phyloP scores from a whole-genome alignment of 2,797 vertebrate genomes.

The Anabacerthia variegaticeps region DNA sequence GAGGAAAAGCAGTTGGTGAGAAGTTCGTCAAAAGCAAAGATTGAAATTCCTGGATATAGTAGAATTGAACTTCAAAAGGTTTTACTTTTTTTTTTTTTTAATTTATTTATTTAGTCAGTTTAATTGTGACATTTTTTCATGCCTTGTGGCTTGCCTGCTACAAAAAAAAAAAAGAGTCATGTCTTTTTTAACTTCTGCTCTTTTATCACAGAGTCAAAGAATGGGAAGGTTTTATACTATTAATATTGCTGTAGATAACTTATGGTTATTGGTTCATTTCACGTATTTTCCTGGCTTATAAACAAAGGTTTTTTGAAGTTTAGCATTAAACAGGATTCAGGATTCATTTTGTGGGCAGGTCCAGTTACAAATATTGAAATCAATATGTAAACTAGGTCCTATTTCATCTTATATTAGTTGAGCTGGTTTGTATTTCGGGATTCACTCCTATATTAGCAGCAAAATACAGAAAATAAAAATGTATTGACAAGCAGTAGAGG shows the following conservation, averaged over 20 bases:
- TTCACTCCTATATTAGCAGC: background rate
- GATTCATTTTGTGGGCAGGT: background rate
- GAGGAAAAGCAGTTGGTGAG: background rate
- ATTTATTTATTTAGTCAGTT: background rate
- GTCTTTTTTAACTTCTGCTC: background rate
- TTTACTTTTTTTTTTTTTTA: background rate
- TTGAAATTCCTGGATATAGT: background rate
- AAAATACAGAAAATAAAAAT: background rate
- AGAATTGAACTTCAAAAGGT: background rate
- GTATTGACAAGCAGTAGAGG: background rate
- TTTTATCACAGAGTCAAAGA: background rate
- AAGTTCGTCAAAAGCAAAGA: background rate
- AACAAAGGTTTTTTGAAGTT: background rate
- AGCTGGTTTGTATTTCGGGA: background rate
- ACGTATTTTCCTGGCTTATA: background rate
- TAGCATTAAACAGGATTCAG: background rate
- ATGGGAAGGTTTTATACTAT: background rate
- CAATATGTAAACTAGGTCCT: background rate
- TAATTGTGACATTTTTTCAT: background rate
- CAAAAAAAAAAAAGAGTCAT: background rate
- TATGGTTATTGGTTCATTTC: background rate
- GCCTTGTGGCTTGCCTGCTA: background rate
- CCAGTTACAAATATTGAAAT: background rate
- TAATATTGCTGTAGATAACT: background rate
- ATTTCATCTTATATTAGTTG: background rate